phyloP scores from a whole-genome alignment of 2,888 invertebrate genomes.

The Hypselothyrea guttata region DNA sequence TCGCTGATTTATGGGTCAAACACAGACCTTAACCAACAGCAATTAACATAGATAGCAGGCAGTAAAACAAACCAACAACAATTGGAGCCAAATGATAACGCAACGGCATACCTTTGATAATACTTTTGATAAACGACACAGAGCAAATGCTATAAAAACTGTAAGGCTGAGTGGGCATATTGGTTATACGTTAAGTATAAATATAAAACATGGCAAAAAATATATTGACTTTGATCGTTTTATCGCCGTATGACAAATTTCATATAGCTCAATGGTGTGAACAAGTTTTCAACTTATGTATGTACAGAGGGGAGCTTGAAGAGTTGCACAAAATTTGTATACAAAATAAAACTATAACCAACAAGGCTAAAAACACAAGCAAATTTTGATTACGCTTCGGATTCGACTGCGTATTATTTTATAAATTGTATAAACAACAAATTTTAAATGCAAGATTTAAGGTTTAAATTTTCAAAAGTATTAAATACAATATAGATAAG shows the following conservation, averaged over 20 bases:
- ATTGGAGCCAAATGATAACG: conserved; percentile 10
- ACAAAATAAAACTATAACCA: too few species aligned
- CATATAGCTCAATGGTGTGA: conserved; percentile 18
- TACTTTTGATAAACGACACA: conserved; percentile 17
- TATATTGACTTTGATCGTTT: conserved; percentile 8
- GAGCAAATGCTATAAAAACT: conserved; percentile 16
- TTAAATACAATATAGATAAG: background rate
- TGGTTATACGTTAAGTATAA: background rate
- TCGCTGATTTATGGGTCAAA: conserved; percentile 26
- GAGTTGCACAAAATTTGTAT: too few species aligned
- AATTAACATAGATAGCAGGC: conserved; percentile 15
- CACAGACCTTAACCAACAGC: conserved; percentile 32
- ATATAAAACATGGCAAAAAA: background rate
- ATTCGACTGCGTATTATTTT: too few species aligned
- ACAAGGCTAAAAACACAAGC: too few species aligned
- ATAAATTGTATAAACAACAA: too few species aligned
- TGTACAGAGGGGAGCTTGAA: background rate
- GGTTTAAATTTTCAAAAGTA: too few species aligned
- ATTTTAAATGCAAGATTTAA: too few species aligned
- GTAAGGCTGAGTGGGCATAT: conserved; percentile 1
- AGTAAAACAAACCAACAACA: conserved; percentile 18
- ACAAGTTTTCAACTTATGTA: conserved; percentile 25
- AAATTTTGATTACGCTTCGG: too few species aligned
- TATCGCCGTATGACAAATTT: conserved; percentile 13
- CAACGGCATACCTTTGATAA: conserved; percentile 11